A percentile compares a stretch with the other conserved stretches of the same genome.
Conservation (phyloP, 2,888 invertebrate species). For the Cepaea hortensis region DNA sequence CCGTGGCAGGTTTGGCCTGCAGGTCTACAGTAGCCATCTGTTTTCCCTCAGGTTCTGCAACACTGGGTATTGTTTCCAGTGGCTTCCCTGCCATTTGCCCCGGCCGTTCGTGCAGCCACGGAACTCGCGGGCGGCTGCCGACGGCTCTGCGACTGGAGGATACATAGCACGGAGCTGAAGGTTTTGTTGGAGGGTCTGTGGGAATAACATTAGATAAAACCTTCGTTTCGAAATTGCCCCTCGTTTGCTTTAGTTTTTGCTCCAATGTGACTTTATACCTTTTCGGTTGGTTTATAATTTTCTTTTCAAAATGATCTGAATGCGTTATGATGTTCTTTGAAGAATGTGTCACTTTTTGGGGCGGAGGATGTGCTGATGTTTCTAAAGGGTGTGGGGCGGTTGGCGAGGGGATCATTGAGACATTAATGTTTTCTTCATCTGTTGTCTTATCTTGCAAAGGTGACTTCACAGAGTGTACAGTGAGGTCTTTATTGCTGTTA, state of each 20-base stretch:
- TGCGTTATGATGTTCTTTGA: not conserved
- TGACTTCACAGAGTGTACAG: not conserved
- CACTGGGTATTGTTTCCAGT: too few species aligned
- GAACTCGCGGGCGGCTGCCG: not conserved
- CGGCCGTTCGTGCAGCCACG: not conserved
- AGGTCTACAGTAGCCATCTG: not conserved
- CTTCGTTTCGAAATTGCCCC: not conserved
- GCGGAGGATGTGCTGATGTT: too few species aligned
- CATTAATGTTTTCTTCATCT: not conserved
- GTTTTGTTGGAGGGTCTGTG: not conserved
- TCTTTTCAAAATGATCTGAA: not conserved
- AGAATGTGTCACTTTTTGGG: too few species aligned
- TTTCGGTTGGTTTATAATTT: not conserved
- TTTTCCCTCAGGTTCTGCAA: too few species aligned
- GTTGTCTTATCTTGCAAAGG: not conserved
- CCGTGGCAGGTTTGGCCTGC: not conserved
- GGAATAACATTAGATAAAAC: not conserved
- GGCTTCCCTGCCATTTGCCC: too few species aligned
- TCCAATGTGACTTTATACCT: not conserved
- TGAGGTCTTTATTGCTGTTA: too few species aligned
- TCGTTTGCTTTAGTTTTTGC: not conserved
- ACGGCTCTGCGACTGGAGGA: not conserved
- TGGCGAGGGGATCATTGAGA: not conserved
- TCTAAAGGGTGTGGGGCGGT: not conserved
- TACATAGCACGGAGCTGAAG: not conserved